These are phyloP conservation scores for Sciurus vulgaris DNA, from an alignment of 2,797 vertebrate genomes.

Conservation along the genomic window DNA sequence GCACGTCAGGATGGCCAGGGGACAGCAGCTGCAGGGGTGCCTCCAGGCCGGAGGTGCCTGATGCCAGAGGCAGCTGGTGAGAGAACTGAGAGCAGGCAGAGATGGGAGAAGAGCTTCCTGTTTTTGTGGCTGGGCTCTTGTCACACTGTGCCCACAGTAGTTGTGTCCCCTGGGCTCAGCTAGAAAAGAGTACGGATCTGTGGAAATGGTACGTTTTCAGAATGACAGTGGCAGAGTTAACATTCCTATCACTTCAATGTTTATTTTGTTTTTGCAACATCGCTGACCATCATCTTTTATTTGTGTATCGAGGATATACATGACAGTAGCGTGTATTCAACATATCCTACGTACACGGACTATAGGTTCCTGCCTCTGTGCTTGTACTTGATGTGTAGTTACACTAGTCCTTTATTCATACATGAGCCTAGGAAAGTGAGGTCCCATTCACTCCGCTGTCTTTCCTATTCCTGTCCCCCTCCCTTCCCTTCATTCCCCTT, in stretches of 20 bases:
- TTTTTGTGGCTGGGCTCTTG: neutral
- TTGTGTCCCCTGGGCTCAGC: neutral
- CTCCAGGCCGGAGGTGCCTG: neutral
- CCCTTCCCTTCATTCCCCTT: too few relatives aligned
- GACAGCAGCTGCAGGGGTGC: neutral
- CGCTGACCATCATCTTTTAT: too few relatives aligned
- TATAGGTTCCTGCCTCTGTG: too few relatives aligned
- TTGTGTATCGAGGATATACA: too few relatives aligned
- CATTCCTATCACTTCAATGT: too few relatives aligned
- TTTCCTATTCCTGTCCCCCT: too few relatives aligned
- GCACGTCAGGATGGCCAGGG: neutral
- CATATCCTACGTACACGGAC: too few relatives aligned
- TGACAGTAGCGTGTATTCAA: too few relatives aligned
- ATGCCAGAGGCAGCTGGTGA: neutral
- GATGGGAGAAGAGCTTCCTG: neutral
- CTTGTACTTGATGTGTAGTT: too few relatives aligned
- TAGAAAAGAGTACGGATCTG: neutral
- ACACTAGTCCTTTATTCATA: too few relatives aligned
- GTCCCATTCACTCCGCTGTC: too few relatives aligned
- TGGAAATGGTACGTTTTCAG: neutral
- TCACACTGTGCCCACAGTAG: neutral
- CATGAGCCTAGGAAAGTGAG: too few relatives aligned
- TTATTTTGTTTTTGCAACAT: neutral
- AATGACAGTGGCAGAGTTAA: neutral
- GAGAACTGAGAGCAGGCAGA: neutral